These are phyloP conservation scores for Crocodylus rhombifer DNA, from an alignment of 2,797 vertebrate genomes.

Conservation along the genomic window DNA sequence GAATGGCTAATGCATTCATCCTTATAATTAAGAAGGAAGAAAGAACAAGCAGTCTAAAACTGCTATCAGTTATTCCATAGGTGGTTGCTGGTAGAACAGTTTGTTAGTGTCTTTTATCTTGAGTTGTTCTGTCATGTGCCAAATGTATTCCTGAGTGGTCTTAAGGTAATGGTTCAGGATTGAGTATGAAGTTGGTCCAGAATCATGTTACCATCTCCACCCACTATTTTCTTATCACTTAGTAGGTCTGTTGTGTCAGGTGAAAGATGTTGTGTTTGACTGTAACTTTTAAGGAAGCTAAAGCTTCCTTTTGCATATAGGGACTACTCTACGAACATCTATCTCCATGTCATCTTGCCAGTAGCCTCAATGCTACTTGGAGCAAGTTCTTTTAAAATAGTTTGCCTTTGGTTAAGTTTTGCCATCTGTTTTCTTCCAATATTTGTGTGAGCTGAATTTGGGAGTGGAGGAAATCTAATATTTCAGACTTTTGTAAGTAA, in stretches of 20 bases:
- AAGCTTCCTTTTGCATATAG: neutral
- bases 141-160: neutral
- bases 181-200: neutral
- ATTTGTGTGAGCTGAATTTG: neutral
- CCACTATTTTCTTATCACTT: neutral
- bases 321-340: neutral
- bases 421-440: neutral
- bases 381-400: neutral
- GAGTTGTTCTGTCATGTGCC: neutral
- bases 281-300: neutral
- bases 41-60: neutral
- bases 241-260: neutral
- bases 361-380: neutral
- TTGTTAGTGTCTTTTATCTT: neutral
- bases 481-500: neutral
- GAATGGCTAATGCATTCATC: neutral
- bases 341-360: neutral
- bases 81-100: neutral
- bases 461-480: neutral
- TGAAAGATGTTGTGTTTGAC: neutral
- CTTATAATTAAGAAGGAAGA: neutral
- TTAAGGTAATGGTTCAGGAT: neutral
- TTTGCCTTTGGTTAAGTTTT: neutral
- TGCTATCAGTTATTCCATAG: neutral
- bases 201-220: neutral